Conservation (phyloP, 2,113 vertebrate genomes). For the Sminthopsis crassicaudata region DNA sequence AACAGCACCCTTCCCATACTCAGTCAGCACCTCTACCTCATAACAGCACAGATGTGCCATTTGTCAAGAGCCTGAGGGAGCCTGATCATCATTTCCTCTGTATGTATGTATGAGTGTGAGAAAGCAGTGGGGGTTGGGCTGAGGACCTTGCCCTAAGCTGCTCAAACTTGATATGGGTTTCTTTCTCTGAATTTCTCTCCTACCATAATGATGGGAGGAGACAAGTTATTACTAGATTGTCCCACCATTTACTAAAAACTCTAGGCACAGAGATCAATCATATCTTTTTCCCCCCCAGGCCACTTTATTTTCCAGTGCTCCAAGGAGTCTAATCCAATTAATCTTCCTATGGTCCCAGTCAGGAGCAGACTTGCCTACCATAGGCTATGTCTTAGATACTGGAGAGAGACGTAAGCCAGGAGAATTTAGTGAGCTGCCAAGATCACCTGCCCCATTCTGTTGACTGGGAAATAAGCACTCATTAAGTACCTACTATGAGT, state of each 20-base stretch:
- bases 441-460: not conserved
- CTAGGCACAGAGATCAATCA: not conserved
- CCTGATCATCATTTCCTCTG: not conserved
- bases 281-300: not conserved
- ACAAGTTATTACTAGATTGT: not conserved
- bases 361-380: not conserved
- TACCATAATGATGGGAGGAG: not conserved
- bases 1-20: not conserved
- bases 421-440: not conserved
- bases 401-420: not conserved
- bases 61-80: not conserved
- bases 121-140: not conserved
- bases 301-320: not conserved
- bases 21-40: not conserved
- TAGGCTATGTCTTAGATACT: not conserved
- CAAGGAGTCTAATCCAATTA: not conserved
- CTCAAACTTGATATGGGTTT: not conserved
- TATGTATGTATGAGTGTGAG: not conserved
- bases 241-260: not conserved
- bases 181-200: not conserved
- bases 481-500: not conserved
- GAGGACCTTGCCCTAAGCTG: not conserved
- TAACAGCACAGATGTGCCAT: not conserved
- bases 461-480: not conserved
- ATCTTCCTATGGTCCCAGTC: not conserved